phyloP scores from a whole-genome alignment of 2,888 invertebrate species.

The Synanthedon myopaeformis region DNA sequence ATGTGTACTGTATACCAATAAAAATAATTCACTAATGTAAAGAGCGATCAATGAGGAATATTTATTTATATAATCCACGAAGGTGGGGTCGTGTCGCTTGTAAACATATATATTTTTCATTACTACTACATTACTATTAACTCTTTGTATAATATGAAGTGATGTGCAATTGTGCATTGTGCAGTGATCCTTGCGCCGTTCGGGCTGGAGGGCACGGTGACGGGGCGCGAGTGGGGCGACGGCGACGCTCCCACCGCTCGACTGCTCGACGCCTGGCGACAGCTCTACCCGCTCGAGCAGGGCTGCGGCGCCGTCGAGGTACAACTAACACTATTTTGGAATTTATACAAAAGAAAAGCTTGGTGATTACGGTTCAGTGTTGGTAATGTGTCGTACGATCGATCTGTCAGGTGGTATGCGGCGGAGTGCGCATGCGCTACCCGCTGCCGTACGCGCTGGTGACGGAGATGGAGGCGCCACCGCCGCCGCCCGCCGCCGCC shows the following conservation, averaged over 20 bases:
- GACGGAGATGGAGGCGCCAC: constrained; percentile 83
- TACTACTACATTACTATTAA: too few species aligned
- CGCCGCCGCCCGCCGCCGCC: constrained; percentile 25
- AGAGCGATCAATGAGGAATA: too few species aligned
- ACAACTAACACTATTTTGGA: neutral
- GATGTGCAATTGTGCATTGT: too few species aligned
- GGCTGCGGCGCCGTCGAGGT: constrained; percentile 73
- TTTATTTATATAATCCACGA: too few species aligned
- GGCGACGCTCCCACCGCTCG: constrained; percentile 79
- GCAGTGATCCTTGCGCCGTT: constrained; percentile 95
- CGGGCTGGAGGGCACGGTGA: constrained; percentile 91
- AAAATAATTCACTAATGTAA: too few species aligned
- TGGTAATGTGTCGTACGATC: neutral
- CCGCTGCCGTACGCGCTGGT: constrained; percentile 94
- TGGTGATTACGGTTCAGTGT: neutral
- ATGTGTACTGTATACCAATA: too few species aligned
- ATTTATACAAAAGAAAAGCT: too few species aligned
- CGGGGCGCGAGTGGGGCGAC: constrained; percentile 83
- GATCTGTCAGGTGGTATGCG: constrained; percentile 73
- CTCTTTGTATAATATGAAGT: too few species aligned
- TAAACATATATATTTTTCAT: too few species aligned
- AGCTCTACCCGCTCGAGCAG: constrained; percentile 89
- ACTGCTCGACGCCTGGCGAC: constrained; percentile 93
- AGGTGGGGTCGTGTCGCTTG: too few species aligned
- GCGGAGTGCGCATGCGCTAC: constrained; percentile 94